Evolutionary conservation across 2,113 vertebrate genomes (phyloP).

Genomic region (Diglossa brunneiventris): DNA sequence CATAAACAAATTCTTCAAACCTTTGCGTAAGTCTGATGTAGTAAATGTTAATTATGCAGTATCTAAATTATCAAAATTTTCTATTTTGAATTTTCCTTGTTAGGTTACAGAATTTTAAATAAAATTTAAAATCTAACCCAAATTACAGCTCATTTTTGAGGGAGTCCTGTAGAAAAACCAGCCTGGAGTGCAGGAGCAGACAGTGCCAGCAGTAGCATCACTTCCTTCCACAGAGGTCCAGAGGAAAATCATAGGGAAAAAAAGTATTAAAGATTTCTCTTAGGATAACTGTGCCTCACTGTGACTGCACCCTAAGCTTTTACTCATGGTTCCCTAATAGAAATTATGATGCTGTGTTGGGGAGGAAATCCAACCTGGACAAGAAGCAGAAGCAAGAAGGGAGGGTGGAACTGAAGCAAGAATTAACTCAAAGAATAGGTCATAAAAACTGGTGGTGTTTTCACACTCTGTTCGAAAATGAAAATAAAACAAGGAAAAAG

Average conservation of each 20-base stretch:
- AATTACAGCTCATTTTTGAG: background rate
- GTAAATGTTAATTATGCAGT: background rate
- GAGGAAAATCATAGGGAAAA: background rate
- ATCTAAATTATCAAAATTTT: background rate
- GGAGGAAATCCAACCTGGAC: background rate
- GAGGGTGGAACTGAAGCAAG: background rate
- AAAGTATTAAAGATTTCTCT: background rate
- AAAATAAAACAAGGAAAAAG: background rate
- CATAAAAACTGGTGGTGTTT: background rate
- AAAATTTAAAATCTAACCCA: background rate
- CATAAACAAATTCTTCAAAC: background rate
- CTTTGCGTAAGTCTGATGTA: background rate
- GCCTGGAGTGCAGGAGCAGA: background rate
- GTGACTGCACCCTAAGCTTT: background rate
- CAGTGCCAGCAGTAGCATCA: background rate
- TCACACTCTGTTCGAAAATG: background rate
- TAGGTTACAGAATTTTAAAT: background rate
- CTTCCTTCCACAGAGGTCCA: background rate
- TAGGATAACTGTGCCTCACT: background rate
- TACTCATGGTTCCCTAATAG: fast-evolving
- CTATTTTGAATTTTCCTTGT: background rate
- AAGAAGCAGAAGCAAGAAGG: background rate
- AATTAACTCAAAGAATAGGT: background rate
- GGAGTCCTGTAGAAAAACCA: background rate
- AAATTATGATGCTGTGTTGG: fast-evolving